Evolutionary conservation across 2,113 vertebrate genomes (phyloP), one percentile per base, ranked within the genome.

Genomic region (Falco punctatus): DNA sequence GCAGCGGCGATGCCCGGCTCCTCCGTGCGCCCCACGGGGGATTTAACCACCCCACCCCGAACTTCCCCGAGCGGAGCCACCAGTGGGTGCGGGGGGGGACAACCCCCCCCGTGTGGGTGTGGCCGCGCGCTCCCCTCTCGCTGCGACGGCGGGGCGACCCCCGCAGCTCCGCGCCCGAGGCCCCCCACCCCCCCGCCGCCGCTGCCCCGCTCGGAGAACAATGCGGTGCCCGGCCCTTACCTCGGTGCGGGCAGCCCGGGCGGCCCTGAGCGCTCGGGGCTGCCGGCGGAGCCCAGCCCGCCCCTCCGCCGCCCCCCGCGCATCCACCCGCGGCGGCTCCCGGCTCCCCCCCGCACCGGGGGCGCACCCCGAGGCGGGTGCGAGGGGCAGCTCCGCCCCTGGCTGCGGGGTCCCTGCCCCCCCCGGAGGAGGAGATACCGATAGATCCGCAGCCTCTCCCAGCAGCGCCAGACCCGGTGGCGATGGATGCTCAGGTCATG

Each of bases 331-430:
- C 66, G 80, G 28, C 33, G 19, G 58, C 42, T 13, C 42, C 42
- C 35, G 35, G 42, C 42, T 42, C 42, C 42, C 42, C 42, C 40
- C 54, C 15, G 58, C 81, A 22, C 6, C 44, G 17, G 46, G 62
- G 32, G 27, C 27, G 33, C 33, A 27, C 71, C 35, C 73, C 27
- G 30, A 30, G 58, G 69, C 52, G 6, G 40, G 54, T 22, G 58
- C 21, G 59, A 51, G 79, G 85, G 62, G 91, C 92, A 81, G 84
- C 88, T 74, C 94, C 89, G 71, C 94, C 92, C 44, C 81, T 13
- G 80, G 42, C 74, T 13, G 86, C 10, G 27, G 51, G 67, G 72
- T n/a, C 40, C 65, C 66, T 11, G n/a, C 32, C 32, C 49, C 20
- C 40, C 61, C 59, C 18, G 21, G 51, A 28, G 40, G 11, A 11